Percentiles rank a stretch among this genome's conserved stretches.
Evolutionary conservation across 2,888 invertebrate species (phyloP).

Genomic region (Amphipyra tragopoginis): DNA sequence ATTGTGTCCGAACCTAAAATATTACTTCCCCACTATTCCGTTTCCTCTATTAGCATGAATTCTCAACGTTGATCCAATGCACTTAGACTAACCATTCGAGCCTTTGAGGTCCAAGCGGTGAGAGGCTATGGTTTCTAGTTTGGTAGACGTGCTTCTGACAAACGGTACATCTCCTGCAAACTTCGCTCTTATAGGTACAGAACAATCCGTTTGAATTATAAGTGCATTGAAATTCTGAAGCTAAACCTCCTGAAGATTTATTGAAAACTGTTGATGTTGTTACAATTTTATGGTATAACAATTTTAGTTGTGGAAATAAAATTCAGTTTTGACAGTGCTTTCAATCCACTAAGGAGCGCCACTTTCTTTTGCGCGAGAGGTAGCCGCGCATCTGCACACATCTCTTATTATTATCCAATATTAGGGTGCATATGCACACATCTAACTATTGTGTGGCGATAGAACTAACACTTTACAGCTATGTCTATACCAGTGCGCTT

Average conservation of each 20-base stretch:
- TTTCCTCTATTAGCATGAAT: constrained; percentile 14
- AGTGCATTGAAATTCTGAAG: constrained; percentile 16
- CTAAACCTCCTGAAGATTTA: constrained; percentile 7
- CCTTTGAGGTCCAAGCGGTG: constrained; percentile 37
- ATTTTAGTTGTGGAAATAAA: background rate
- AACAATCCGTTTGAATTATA: constrained; percentile 16
- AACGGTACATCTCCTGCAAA: constrained; percentile 17
- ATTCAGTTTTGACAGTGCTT: background rate
- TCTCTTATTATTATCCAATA: no score
- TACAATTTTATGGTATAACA: no score
- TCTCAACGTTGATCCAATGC: constrained; percentile 7
- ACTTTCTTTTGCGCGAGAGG: no score
- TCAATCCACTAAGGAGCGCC: no score
- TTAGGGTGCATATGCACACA: no score
- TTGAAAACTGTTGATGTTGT: background rate
- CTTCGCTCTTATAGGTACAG: constrained; percentile 4
- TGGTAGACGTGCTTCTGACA: constrained; percentile 9
- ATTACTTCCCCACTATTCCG: background rate
- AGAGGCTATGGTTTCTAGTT: constrained; percentile 16
- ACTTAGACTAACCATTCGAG: constrained; percentile 22
- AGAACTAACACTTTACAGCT: no score
- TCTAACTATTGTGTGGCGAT: no score
- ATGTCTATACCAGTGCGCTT: no score
- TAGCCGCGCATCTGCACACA: no score
- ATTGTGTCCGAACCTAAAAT: constrained; percentile 2